Percentiles rank a stretch among this genome's conserved stretches.
Evolutionary conservation across 2,113 vertebrate genomes (phyloP).

Genomic region (Vimba vimba): DNA sequence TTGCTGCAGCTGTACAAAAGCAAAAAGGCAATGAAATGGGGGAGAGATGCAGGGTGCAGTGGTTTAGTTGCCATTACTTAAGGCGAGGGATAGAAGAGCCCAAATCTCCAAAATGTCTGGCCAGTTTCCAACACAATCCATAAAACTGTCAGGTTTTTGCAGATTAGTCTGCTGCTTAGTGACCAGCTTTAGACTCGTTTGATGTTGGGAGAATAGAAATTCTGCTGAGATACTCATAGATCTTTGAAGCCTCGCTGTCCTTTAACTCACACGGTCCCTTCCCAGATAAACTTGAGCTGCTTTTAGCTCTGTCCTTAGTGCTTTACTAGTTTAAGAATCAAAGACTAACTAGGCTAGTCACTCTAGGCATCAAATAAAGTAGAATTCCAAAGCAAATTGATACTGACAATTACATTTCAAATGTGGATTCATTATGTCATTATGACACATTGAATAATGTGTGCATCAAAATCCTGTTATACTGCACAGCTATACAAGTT

Average conservation of each 20-base stretch:
- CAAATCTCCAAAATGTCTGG: conserved; percentile 52
- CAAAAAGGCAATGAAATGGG: conserved; percentile 7
- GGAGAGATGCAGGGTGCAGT: conserved; percentile 5
- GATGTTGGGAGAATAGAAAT: conserved; percentile 47
- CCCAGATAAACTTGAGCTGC: conserved; percentile 11
- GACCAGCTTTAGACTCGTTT: conserved; percentile 53
- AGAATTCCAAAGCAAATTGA: background rate
- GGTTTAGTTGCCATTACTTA: conserved; percentile 36
- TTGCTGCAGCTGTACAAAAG: conserved; percentile 46
- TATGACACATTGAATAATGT: background rate
- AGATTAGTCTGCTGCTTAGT: conserved; percentile 59
- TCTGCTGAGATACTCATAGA: conserved; percentile 37
- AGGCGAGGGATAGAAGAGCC: conserved; percentile 24
- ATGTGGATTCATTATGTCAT: background rate
- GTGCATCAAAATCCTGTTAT: background rate
- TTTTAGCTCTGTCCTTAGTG: conserved; percentile 18
- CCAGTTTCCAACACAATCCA: conserved; percentile 41
- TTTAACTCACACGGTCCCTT: background rate
- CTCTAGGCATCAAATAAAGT: background rate
- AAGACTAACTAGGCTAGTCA: background rate
- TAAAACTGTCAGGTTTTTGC: conserved; percentile 54
- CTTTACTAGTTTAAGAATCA: conserved; percentile 34
- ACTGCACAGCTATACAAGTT: background rate
- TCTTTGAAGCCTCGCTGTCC: conserved; percentile 27
- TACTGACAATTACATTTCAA: background rate